Percentiles rank a stretch among this genome's conserved stretches.
These are phyloP conservation scores for Psammodynastes pulverulentus DNA, from an alignment of 2,113 vertebrate species.

Conservation along the genomic window DNA sequence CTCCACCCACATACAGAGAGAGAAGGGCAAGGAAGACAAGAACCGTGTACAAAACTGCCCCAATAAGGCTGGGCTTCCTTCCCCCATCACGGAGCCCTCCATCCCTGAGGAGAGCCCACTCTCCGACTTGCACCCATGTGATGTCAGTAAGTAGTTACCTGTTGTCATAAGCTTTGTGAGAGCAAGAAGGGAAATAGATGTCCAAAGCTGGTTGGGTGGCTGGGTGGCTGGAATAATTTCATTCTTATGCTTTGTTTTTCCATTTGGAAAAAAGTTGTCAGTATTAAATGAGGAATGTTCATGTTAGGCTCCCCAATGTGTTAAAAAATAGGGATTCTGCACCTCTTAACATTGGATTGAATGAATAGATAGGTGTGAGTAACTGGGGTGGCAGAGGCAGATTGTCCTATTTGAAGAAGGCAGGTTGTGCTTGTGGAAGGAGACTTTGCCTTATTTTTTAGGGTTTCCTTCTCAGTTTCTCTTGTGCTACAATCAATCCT, in stretches of 20 bases:
- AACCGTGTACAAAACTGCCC: constrained; percentile 66
- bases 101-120: constrained; percentile 76
- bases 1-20: constrained; percentile 78
- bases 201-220: not conserved
- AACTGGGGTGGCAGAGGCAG: not conserved
- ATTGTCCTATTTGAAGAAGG: not conserved
- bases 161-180: not conserved
- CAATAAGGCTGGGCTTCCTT: constrained; percentile 71
- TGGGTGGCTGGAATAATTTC: not conserved
- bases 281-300: not conserved
- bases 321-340: not conserved
- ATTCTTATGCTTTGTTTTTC: not conserved
- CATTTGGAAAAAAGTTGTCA: not conserved
- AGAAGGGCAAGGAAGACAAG: constrained; percentile 80
- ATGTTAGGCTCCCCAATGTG: not conserved
- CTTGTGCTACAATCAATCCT: not conserved
- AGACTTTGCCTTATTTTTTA: not conserved
- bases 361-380: not conserved
- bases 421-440: not conserved
- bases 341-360: not conserved
- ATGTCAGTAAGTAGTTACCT: constrained; percentile 80
- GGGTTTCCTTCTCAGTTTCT: not conserved
- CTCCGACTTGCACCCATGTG: constrained; percentile 75
- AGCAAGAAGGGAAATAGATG: constrained; percentile 33
- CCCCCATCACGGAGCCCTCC: constrained; percentile 74